Base-by-base conservation (phyloP, 1,140 invertebrate species). In the Aphidius ervi region DNA sequence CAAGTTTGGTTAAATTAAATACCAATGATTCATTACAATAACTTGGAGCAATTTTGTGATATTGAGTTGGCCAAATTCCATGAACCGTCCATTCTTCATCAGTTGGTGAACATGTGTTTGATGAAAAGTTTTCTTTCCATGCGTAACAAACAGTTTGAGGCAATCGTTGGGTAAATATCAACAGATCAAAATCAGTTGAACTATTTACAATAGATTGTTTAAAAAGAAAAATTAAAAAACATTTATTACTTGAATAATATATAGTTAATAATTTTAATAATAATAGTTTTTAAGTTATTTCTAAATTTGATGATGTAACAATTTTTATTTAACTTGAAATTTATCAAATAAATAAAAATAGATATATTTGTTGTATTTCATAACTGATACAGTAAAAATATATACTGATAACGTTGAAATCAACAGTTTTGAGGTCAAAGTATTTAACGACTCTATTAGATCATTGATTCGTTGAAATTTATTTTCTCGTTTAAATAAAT, bases 41-140 rank as follows among this genome's bases (percentile, higher is more conserved):
- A 39, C 6, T 0, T 5, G 55, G 55, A 7, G 9, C 9, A 7
- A 4, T 9, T 23, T 23, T 43, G 9, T 39, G n/a, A 4, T 23
- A 37, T 31, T 46, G 4, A 23, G 42, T 37, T 9, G 55, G 43
- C 55, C 55, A 56, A 3, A 56, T n/a, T 9, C 55, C 55, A 31
- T 56, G 55, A 6, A 56, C 46, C 31, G 42, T 56, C 55, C 55
- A 56, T 37, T n/a, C 6, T 9, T 31, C 31, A 46, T 46, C 43
- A 10, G 6, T 9, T 9, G 5, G 16, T 31, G 23, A 5, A 10
- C 43, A 56, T 31, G 23, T 43, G 42, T 39, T 5, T 39, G 23
- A 37, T 52, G 9, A 10, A 9, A 16, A 5, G 7, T 16, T 0
- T 37, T 31, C 9, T 31, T 56, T 31, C 9, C 23, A 43, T 4